Evolutionary conservation across 2,113 vertebrate genomes (phyloP), one percentile per base, ranked within the genome.

Genomic region (Amia ocellicauda): DNA sequence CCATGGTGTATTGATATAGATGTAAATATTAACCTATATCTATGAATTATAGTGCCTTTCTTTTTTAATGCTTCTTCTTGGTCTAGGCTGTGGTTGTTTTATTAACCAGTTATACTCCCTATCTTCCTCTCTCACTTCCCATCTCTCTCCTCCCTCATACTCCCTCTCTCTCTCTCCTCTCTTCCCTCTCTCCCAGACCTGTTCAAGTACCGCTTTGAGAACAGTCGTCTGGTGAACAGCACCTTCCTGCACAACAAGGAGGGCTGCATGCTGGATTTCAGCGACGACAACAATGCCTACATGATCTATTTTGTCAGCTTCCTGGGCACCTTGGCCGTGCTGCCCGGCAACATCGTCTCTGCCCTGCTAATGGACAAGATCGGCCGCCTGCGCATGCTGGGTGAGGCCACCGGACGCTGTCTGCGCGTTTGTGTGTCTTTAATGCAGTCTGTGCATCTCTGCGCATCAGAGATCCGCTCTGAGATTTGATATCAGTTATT

Each of bases 281-380:
- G 94, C 0, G 95, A 97, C 0, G 94, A 98, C 0, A 97, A 97
- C 60, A 96, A 94, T 0, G 97, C 97, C 80, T 99, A 99, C 89
- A 98, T 98, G 97, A 90, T 98, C 68, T 99, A 98, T 81, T 99
- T 99, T 0, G 94, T 98, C 84, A 99, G 96, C 74, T 99, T 99
- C 87, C 66, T 98, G 74, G 95, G 96, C 62, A 96, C 96, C 1
- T 74, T 99, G 82, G 97, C 97, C 0, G 96, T 98, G 62, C 88
- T 99, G 49, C 97, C 97, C 0, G 96, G 97, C 2, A 98, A 99
- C 81, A 99, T 98, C 0, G 94, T 98, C 69, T 97, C 96, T 0
- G 97, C 96, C 0, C 83, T 99, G 75, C 93, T 99, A 66, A 97
- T 99, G 96, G 97, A 99, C 85, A 99, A 99, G 89, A 94, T 99